Evolutionary conservation across 1,140 invertebrate species (phyloP).

Genomic region (Cephus cinctus): DNA sequence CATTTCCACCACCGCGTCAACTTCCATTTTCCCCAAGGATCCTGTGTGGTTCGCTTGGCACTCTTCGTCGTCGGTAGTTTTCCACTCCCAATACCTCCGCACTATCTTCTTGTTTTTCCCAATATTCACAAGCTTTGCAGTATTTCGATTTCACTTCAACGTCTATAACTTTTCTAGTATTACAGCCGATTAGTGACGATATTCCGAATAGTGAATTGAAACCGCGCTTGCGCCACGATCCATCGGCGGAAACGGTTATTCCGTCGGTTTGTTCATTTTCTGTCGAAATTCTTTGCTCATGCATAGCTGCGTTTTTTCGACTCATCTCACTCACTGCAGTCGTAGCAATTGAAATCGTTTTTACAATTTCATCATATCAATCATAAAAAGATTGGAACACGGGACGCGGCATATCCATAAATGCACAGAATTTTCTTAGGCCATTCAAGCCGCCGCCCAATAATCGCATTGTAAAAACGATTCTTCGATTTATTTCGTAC

Average conservation of each 20-base stretch:
- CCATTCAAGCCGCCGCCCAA: conserved; percentile 8
- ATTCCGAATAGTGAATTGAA: conserved; percentile 23
- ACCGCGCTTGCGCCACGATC: conserved; percentile 23
- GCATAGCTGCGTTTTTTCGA: not conserved
- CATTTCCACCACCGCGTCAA: conserved; percentile 14
- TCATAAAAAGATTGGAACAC: not conserved
- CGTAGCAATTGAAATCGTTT: not conserved
- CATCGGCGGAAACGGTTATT: conserved; percentile 19
- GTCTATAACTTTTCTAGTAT: conserved; percentile 25
- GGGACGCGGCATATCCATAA: not conserved
- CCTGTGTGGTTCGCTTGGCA: conserved; percentile 11
- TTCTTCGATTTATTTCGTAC: conserved; percentile 11
- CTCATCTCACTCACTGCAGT: not conserved
- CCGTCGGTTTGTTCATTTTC: not conserved
- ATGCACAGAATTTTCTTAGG: not conserved
- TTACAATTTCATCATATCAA: too few relatives aligned
- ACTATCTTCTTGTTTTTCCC: not conserved
- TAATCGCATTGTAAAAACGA: conserved; percentile 10
- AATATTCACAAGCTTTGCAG: conserved; percentile 17
- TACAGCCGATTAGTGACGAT: conserved; percentile 20
- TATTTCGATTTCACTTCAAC: conserved; percentile 19
- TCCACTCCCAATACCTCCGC: conserved; percentile 7
- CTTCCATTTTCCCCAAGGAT: conserved; percentile 17
- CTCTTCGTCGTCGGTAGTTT: too few relatives aligned
- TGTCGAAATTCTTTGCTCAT: not conserved